Percentiles rank a stretch among this genome's conserved stretches.
Conservation (phyloP, 2,888 invertebrate species). For the Agrochola macilenta region DNA sequence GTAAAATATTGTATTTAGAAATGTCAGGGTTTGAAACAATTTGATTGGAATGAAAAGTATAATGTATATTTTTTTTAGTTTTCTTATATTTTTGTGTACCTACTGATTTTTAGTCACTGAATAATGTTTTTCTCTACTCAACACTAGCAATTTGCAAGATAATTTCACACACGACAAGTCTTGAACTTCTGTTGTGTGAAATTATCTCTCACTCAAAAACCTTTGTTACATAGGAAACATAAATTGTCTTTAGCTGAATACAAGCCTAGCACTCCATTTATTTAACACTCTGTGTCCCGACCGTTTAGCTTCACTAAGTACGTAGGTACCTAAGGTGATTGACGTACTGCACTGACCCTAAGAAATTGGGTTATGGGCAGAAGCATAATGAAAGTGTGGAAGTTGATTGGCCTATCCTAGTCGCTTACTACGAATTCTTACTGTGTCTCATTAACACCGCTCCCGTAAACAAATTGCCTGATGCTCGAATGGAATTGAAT, state of each 20-base stretch:
- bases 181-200: not conserved
- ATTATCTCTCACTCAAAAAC: not conserved
- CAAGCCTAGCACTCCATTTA: constrained; percentile 16
- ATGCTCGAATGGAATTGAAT: not conserved
- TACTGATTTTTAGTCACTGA: not conserved
- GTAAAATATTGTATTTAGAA: constrained; percentile 63
- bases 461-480: not conserved
- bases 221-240: not conserved
- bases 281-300: not conserved
- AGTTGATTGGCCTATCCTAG: constrained; percentile 12
- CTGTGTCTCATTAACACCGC: not conserved
- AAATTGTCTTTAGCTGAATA: not conserved
- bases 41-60: constrained; percentile 50
- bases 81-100: not conserved
- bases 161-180: not conserved
- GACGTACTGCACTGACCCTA: constrained; percentile 29
- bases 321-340: constrained; percentile 12
- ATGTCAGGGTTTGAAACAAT: constrained; percentile 73
- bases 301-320: constrained; percentile 20
- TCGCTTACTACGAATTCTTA: not conserved
- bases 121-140: not conserved
- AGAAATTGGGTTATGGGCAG: constrained; percentile 20
- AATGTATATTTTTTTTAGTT: constrained; percentile 2
- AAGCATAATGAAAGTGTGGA: constrained; percentile 29
- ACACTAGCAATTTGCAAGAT: not conserved